A percentile compares a stretch with the other conserved stretches of the same genome.
These are phyloP conservation scores for Cossypha polioptera DNA, from an alignment of 2,797 vertebrate species.

Conservation along the genomic window DNA sequence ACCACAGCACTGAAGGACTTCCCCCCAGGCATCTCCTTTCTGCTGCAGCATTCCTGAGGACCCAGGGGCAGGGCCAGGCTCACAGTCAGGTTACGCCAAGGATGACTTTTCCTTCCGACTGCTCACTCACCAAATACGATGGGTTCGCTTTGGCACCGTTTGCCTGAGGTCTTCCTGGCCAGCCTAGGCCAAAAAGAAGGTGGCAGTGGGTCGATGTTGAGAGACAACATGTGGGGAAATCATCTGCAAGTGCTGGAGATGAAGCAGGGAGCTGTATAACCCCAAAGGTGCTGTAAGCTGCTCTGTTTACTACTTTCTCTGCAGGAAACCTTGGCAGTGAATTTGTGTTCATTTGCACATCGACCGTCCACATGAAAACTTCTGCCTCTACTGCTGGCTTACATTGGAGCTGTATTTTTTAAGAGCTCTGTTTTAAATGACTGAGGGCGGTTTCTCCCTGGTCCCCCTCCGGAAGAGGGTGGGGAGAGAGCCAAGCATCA, in stretches of 20 bases:
- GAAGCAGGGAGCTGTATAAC: not conserved
- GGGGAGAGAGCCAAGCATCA: not conserved
- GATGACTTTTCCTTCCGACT: not conserved
- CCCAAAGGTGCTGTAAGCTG: not conserved
- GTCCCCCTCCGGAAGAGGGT: not conserved
- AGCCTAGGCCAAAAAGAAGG: not conserved
- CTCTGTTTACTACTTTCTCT: not conserved
- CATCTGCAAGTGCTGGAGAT: not conserved
- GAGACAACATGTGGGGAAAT: not conserved
- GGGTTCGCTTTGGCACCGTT: rapidly evolving
- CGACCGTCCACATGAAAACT: rapidly evolving
- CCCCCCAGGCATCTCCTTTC: not conserved
- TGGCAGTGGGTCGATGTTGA: not conserved
- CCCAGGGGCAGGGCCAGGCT: not conserved
- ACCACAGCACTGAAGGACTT: not conserved
- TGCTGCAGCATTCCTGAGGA: not conserved
- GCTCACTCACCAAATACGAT: rapidly evolving
- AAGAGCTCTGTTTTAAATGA: not conserved
- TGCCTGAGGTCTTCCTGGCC: not conserved
- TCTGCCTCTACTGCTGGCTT: not conserved
- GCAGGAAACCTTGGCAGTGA: not conserved
- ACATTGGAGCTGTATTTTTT: not conserved
- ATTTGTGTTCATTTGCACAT: not conserved
- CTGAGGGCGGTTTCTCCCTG: rapidly evolving
- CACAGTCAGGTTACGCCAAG: not conserved